These are phyloP conservation scores for Congeria kusceri DNA, from an alignment of 2,888 invertebrate genomes.

Conservation along the genomic window DNA sequence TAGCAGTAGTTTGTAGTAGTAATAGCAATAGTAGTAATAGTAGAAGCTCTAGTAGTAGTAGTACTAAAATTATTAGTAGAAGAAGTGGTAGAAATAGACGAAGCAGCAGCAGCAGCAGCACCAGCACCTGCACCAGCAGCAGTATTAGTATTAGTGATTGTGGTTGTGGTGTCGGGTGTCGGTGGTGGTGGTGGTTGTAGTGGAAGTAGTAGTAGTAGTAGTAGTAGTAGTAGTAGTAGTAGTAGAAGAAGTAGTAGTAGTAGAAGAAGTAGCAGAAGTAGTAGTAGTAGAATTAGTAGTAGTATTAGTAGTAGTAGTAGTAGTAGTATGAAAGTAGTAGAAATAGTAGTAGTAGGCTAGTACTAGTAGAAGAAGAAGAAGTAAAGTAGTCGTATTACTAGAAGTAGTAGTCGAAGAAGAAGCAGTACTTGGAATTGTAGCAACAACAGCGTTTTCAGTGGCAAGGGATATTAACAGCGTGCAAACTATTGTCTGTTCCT, in stretches of 20 bases:
- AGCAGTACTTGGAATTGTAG: too few species aligned
- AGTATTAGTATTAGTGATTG: background rate
- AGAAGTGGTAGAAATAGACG: background rate
- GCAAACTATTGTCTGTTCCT: too few species aligned
- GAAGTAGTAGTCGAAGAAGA: too few species aligned
- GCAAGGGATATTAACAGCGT: too few species aligned
- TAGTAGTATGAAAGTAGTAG: too few species aligned
- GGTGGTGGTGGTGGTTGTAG: background rate
- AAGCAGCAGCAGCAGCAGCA: background rate
- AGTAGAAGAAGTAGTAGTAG: slow-evolving; percentile 4
- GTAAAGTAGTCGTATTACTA: too few species aligned
- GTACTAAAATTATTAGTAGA: background rate
- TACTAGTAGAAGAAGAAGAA: too few species aligned
- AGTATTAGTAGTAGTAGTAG: too few species aligned
- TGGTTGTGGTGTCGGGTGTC: background rate
- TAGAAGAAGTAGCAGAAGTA: background rate
- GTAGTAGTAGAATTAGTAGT: background rate
- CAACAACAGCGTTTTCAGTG: too few species aligned
- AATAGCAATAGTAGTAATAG: background rate
- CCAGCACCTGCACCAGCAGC: background rate
- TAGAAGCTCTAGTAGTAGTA: background rate
- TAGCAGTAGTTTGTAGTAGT: slow-evolving; percentile 7
- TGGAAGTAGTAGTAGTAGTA: slow-evolving; percentile 1
- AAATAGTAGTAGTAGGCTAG: too few species aligned
- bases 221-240: slow-evolving; percentile 10